phyloP scores from a whole-genome alignment of 92 coral and sea anemone genomes.

The Meandrina meandrites region DNA sequence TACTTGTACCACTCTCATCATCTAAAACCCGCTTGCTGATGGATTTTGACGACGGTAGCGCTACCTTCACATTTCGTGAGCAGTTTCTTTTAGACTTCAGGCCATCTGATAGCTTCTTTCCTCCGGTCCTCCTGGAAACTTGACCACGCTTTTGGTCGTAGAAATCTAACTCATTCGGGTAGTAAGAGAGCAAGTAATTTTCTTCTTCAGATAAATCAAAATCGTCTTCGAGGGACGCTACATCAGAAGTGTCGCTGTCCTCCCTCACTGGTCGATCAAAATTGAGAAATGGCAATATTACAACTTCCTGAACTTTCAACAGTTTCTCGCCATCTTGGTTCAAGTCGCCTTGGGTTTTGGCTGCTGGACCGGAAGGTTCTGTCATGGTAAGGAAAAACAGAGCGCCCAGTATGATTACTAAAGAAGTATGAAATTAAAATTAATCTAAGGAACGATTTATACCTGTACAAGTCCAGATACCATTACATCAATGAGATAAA shows the following conservation, averaged over 20 bases:
- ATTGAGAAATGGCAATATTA: not conserved
- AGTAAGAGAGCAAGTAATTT: not conserved
- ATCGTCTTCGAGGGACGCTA: conserved; percentile 11
- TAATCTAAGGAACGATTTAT: not conserved
- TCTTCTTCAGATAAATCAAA: conserved; percentile 30
- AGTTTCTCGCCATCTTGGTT: not conserved
- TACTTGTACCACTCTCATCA: not conserved
- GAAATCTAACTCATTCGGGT: conserved; percentile 52
- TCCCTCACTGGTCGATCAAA: not conserved
- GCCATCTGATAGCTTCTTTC: conserved; percentile 1
- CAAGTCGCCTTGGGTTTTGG: not conserved
- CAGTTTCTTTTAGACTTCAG: not conserved
- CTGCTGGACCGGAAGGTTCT: conserved; percentile 5
- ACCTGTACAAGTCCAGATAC: not conserved
- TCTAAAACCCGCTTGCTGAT: not conserved
- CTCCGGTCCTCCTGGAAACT: conserved; percentile 31
- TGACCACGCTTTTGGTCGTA: conserved; percentile 51
- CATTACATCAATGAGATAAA: conserved; percentile 5
- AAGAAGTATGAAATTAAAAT: not conserved
- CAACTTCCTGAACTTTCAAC: too few relatives aligned
- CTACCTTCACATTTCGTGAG: not conserved
- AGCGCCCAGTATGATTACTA: not conserved
- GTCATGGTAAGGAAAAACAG: conserved; percentile 8
- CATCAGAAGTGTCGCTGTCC: not conserved
- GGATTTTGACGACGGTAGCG: conserved; percentile 2